Conservation (phyloP, 2,797 vertebrate genomes). For the Mallotus villosus region DNA sequence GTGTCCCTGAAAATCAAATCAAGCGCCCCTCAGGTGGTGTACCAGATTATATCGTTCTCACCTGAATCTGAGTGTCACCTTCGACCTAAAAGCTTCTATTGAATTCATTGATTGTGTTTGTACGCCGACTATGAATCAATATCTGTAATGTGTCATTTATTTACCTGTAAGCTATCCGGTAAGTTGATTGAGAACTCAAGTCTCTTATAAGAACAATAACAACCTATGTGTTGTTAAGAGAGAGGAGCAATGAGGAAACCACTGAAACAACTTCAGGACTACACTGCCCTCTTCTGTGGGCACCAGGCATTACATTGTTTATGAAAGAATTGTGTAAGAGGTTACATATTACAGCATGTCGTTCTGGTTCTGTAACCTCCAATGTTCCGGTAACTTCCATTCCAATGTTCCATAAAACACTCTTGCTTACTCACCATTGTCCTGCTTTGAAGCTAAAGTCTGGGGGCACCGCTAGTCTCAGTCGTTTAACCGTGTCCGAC, state of each 20-base stretch:
- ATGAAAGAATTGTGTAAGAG: constrained; percentile 5
- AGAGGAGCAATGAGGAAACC: not conserved
- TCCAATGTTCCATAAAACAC: not conserved
- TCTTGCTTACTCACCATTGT: constrained; percentile 85
- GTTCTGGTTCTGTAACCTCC: not conserved
- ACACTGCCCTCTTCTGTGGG: not conserved
- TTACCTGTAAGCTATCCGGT: constrained; percentile 8
- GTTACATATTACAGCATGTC: not conserved
- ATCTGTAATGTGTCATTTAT: not conserved
- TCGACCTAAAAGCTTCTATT: too few relatives aligned
- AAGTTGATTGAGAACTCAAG: constrained; percentile 14
- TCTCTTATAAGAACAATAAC: constrained; percentile 1
- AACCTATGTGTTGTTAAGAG: not conserved
- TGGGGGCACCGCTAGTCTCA: constrained; percentile 81
- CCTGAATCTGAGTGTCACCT: not conserved
- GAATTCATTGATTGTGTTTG: not conserved
- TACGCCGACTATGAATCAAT: not conserved
- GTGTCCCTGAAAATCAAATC: too few relatives aligned
- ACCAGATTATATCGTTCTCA: not conserved
- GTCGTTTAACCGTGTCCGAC: constrained; percentile 86
- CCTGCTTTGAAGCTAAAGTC: constrained; percentile 93
- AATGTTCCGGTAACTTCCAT: not conserved
- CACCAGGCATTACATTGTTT: not conserved
- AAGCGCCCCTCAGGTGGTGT: too few relatives aligned
- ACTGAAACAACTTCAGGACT: not conserved